Conservation (phyloP, 2,113 vertebrate species). For the Cynocephalus volans region DNA sequence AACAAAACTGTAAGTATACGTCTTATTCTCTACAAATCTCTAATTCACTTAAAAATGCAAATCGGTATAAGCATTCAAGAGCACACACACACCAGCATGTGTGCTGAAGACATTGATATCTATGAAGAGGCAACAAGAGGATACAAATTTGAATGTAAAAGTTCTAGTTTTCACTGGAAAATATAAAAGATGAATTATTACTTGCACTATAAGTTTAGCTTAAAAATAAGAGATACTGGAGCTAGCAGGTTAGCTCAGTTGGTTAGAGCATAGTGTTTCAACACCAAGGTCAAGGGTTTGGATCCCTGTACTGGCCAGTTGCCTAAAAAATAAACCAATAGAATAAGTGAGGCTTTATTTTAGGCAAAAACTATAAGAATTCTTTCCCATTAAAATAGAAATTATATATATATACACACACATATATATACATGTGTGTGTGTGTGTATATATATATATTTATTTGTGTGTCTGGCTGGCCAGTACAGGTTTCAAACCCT, state of each 20-base stretch:
- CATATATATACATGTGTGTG: too few species aligned
- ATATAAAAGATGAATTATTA: constrained; percentile 11
- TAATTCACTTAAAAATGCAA: neutral
- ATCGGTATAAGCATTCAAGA: neutral
- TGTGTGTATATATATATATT: too few species aligned
- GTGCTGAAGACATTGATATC: neutral
- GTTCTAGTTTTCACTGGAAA: constrained; percentile 29
- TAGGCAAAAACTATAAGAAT: constrained; percentile 21
- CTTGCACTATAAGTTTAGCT: neutral
- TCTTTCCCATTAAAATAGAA: constrained; percentile 45
- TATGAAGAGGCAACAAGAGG: neutral
- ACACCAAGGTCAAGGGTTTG: too few species aligned
- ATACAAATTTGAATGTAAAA: neutral
- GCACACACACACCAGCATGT: too few species aligned
- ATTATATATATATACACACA: neutral
- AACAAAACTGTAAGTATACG: constrained; percentile 3
- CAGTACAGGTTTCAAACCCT: too few species aligned
- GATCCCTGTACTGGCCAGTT: too few species aligned
- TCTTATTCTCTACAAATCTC: neutral
- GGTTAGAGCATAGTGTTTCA: too few species aligned
- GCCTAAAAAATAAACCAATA: neutral
- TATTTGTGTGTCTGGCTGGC: too few species aligned
- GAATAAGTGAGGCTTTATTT: constrained; percentile 36
- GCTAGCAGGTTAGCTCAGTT: too few species aligned
- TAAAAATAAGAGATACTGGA: neutral